These are phyloP conservation scores for Pyxicephalus adspersus DNA, from an alignment of 2,113 vertebrate genomes.

Conservation along the genomic window DNA sequence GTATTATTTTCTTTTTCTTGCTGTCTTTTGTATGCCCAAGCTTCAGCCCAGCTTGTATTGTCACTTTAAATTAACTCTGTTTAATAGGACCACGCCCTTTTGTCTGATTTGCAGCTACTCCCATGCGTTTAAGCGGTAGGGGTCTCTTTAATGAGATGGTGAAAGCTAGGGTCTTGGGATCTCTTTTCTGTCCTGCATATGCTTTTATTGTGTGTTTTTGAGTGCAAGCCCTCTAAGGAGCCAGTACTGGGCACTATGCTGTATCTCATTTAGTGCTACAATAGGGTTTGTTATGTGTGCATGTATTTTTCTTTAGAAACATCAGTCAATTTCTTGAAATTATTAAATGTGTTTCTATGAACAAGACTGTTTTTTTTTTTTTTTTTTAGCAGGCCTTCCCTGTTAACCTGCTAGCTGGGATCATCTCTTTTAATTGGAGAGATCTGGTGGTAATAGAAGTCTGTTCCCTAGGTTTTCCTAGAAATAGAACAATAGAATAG, in stretches of 20 bases:
- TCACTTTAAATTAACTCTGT: constrained; percentile 45
- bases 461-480: not conserved
- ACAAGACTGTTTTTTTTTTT: not conserved
- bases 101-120: constrained; percentile 42
- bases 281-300: constrained; percentile 21
- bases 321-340: not conserved
- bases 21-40: constrained; percentile 14
- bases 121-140: constrained; percentile 40
- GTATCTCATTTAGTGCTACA: constrained; percentile 16
- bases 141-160: constrained; percentile 46
- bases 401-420: not conserved
- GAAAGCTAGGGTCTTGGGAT: constrained; percentile 9
- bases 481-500: too few species aligned
- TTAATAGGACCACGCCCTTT: constrained; percentile 30
- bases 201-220: constrained; percentile 16
- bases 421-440: not conserved
- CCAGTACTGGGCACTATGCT: not conserved
- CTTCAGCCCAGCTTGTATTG: constrained; percentile 27
- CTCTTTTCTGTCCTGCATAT: constrained; percentile 4
- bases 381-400: not conserved
- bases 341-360: not conserved
- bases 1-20: not conserved
- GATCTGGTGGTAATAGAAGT: not conserved
- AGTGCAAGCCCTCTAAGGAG: constrained; percentile 12
- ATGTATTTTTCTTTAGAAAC: constrained; percentile 17